Base-by-base conservation (phyloP, 92 coral and sea anemone genomes). In the Epizoanthus scotinus region DNA sequence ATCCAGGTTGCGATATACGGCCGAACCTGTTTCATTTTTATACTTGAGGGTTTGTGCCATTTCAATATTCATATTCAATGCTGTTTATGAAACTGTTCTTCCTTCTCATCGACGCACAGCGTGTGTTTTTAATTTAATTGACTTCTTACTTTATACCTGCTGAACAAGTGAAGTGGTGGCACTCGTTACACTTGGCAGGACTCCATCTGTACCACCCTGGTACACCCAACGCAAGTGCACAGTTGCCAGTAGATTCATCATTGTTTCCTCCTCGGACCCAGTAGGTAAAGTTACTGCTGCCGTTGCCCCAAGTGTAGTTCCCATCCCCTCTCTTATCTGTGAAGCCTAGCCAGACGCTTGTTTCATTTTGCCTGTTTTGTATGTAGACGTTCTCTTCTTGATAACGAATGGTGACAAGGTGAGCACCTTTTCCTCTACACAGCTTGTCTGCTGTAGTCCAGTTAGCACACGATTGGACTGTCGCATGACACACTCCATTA, bases 231-330 rank as follows among this genome's bases (percentile, higher is more conserved):
- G 58, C 77, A 5, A 49, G n/a, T 50, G 77, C 59, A 10, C 77
- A 70, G 3, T 31, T 70, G 21, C 31, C 36, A 49, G 47, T 40
- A 13, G 19, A 28, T 29, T 66, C 15, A 17, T 29, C 6, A 4
- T 8, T 8, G 2, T 36, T 36, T 26, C 52, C 55, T 47, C 77
- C 56, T 21, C 77, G 59, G n/a, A 47, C 5, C 77, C 77, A 70
- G 59, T 47, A 70, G 56, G 77, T 70, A 24, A 70, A 70, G 38
- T 49, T 25, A 17, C 77, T 70, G 1, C 58, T 70, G 24, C 77
- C 77, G 27, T 70, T 70, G 18, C 25, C 21, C 77, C 77, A 49
- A 17, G 26, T 19, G 17, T 25, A 63, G 29, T 31, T 10, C 8
- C 59, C 52, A 18, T 66, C 28, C 24, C 52, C 52, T 29, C 52